Base-by-base conservation (phyloP, 2,888 invertebrate species). In the Lepidocyrtinus sp. region DNA sequence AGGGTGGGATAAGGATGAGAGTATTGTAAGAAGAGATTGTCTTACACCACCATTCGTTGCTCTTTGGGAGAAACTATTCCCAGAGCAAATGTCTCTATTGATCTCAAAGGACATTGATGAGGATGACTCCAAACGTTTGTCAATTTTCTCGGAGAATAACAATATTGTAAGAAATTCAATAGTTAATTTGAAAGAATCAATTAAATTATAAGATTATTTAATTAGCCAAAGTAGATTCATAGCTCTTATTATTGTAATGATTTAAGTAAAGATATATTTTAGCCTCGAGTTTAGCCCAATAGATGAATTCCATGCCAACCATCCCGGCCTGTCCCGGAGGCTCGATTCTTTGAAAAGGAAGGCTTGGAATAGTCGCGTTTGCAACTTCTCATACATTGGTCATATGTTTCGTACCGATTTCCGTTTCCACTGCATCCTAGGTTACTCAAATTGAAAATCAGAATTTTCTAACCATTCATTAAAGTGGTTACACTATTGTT, bases 41-140 rank as follows among this genome's bases (percentile, higher is more conserved):
- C 26, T 83, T 17, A 83, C 75, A 17, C 61, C 64, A 7, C 68
- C 75, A 1, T 50, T 79, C 17, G 3, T 76, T 7, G 61, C 1
- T 17, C 17, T 83, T 21, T 83, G 79, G 83, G 70, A 15, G 21
- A 68, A 55, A 24, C 22, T 83, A 12, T 81, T 78, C 50, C 83
- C 83, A 0, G 7, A 55, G 36, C 67, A 73, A 67, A 79, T 82
- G 65, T 55, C 63, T 19, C 19, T 21, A 45, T 7, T 75, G 63
- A 70, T 75, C 26, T 63, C 75, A 21, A 69, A 75, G 9, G 24
- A 50, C 9, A n/a, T 1, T 26, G 70, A 2, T 7, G 65, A 65
- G 17, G 36, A 36, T 36, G 12, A 36, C 7, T 5, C 36, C 5
- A 36, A 12, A n/a, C n/a, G n/a, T n/a, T n/a, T n/a, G n/a, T n/a